Evolutionary conservation across 2,113 vertebrate species (phyloP), one percentile per base, ranked within the genome.

Genomic region (Eudyptes chrysolophus): DNA sequence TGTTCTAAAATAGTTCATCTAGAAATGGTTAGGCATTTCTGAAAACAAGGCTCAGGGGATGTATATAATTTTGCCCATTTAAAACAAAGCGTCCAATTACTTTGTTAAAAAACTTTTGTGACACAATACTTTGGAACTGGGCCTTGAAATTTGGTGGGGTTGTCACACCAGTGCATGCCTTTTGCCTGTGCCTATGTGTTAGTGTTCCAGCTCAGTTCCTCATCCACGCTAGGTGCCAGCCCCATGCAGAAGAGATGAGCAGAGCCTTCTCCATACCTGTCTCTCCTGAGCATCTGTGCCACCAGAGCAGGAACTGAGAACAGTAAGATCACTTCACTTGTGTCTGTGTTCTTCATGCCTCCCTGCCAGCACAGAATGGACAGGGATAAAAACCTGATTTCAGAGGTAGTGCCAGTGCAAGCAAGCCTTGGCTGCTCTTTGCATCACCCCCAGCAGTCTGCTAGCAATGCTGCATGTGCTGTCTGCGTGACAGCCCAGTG

Each of bases 91-190:
- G 6, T 46, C 27, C 15, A 51, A 70, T 25, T 51, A 64, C 34
- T 44, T 68, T 27, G 22, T 40, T 77, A 8, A 82, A 55, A 70
- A 46, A 8, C 0, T 29, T 27, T 57, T 48, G 51, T 24, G 38
- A 57, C 58, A 61, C 66, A 44, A 21, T 54, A 26, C 27, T 58
- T 66, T 3, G 32, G 64, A 77, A 25, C 15, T 32, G 15, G 4
- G 40, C 55, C 42, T 90, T 38, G 34, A 69, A 34, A 80, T 52
- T 3, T 10, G 30, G 24, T 19, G 16, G 54, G 6, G 25, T 7
- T 52, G 24, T n/a, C 62, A 65, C 32, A 79, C 3, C n/a, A 55
- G 25, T 0, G 13, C n/a, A 3, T 0, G 8, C 20, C 17, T 52
- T 58, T 46, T 87, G 60, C 10, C 24, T 6, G 1, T 13, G 11